A percentile compares a stretch with the other conserved stretches of the same genome.
Evolutionary conservation across 1,140 invertebrate species (phyloP).

Genomic region (Zophobas morio): DNA sequence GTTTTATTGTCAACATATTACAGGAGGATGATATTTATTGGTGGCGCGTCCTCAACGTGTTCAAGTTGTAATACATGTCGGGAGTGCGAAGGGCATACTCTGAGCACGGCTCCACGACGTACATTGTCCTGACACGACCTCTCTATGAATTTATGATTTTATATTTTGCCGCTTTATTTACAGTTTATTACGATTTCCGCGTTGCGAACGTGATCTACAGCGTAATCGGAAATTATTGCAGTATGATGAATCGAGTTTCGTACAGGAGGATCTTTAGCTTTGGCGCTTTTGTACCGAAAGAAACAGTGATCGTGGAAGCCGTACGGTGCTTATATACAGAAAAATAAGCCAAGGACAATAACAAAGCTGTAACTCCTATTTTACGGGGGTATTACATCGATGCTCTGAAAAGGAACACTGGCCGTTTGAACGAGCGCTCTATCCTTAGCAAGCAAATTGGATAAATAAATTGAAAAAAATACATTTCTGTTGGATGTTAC

Average conservation of each 20-base stretch:
- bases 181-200: conserved; percentile 38
- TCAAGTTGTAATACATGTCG: conserved; percentile 37
- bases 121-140: conserved; percentile 37
- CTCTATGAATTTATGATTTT: conserved; percentile 40
- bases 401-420: neutral
- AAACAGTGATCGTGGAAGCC: conserved; percentile 10
- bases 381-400: conserved; percentile 14
- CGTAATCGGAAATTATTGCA: conserved; percentile 31
- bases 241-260: conserved; percentile 1
- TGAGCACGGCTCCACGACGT: conserved; percentile 12
- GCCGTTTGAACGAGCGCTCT: neutral
- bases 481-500: neutral
- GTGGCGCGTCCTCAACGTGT: conserved; percentile 44
- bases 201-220: conserved; percentile 32
- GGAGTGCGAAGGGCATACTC: conserved; percentile 6
- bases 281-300: neutral
- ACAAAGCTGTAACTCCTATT: conserved; percentile 30
- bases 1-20: conserved; percentile 52
- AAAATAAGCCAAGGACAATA: conserved; percentile 32
- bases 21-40: conserved; percentile 50
- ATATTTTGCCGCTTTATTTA: conserved; percentile 34
- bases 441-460: neutral
- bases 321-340: neutral
- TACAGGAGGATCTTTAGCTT: conserved; percentile 20
- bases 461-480: conserved; percentile 2